phyloP scores from a whole-genome alignment of 92 coral and sea anemone genomes.

The Porites cylindrica region DNA sequence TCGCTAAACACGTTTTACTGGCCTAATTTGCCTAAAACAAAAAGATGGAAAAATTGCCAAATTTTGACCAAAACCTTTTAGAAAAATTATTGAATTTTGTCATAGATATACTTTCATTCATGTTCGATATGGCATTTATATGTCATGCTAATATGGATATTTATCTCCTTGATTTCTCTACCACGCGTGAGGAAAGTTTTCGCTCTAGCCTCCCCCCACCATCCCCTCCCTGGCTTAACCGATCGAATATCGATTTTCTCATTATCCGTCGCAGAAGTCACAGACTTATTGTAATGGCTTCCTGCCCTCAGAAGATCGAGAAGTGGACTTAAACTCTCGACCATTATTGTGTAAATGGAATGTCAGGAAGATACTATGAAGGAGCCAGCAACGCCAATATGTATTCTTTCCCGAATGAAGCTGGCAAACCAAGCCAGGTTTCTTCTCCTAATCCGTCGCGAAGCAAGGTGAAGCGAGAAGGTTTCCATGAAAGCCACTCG shows the following conservation, averaged over 20 bases:
- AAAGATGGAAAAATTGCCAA: no score
- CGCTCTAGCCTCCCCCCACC: neutral
- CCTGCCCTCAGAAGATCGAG: neutral
- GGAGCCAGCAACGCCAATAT: slow-evolving; percentile 26
- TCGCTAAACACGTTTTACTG: no score
- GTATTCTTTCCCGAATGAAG: slow-evolving; percentile 34
- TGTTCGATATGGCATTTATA: no score
- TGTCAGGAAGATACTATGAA: slow-evolving; percentile 37
- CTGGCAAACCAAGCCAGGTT: slow-evolving; percentile 15
- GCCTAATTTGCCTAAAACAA: no score
- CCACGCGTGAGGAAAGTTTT: neutral
- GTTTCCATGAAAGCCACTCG: slow-evolving; percentile 32
- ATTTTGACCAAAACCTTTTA: no score
- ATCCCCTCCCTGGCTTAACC: neutral
- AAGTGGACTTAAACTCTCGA: neutral
- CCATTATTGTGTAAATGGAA: slow-evolving; percentile 34
- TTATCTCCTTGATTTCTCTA: no score
- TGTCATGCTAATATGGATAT: no score
- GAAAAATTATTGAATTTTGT: no score
- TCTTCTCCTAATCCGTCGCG: slow-evolving; percentile 30
- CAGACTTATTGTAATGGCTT: slow-evolving; percentile 13
- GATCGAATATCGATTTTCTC: slow-evolving; percentile 17
- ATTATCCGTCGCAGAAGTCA: slow-evolving; percentile 3
- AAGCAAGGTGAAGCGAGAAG: slow-evolving; percentile 28
- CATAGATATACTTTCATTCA: no score